phyloP scores from a whole-genome alignment of 2,888 invertebrate genomes.

The Orchesellides sinensis region DNA sequence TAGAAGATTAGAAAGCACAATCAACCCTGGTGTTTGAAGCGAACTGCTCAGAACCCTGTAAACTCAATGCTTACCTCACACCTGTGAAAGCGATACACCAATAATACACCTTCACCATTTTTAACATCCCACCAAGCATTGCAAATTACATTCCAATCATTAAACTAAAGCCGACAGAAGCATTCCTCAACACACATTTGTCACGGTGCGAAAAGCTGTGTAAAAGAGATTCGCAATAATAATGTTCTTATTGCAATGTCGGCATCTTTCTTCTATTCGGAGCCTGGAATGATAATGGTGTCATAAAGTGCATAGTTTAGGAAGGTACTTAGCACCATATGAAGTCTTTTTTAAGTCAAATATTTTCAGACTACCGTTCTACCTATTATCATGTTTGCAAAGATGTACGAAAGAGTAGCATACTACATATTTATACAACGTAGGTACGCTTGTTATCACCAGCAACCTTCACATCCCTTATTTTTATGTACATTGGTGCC shows the following conservation, averaged over 20 bases:
- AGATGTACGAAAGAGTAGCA: no score
- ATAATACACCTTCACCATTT: neutral
- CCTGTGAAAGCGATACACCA: no score
- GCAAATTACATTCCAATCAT: slow-evolving; percentile 15
- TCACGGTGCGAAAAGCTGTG: neutral
- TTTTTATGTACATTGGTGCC: no score
- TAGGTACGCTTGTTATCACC: no score
- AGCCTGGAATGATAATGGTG: slow-evolving; percentile 11
- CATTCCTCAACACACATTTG: neutral
- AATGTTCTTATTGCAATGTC: neutral
- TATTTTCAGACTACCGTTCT: slow-evolving; percentile 56
- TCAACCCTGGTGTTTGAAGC: no score
- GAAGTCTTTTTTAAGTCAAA: slow-evolving; percentile 50
- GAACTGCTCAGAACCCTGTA: no score
- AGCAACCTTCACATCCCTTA: no score
- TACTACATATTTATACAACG: neutral
- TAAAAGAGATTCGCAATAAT: neutral
- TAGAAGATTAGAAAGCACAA: no score
- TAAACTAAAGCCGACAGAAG: slow-evolving; percentile 19
- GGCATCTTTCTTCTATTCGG: slow-evolving; percentile 4
- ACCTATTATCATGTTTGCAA: no score
- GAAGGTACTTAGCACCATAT: slow-evolving; percentile 16
- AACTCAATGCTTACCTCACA: no score
- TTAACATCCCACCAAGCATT: slow-evolving; percentile 30
- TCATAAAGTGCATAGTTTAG: slow-evolving; percentile 2